Base-by-base conservation (phyloP, 2,797 vertebrate species). In the Pipistrellus nathusii region DNA sequence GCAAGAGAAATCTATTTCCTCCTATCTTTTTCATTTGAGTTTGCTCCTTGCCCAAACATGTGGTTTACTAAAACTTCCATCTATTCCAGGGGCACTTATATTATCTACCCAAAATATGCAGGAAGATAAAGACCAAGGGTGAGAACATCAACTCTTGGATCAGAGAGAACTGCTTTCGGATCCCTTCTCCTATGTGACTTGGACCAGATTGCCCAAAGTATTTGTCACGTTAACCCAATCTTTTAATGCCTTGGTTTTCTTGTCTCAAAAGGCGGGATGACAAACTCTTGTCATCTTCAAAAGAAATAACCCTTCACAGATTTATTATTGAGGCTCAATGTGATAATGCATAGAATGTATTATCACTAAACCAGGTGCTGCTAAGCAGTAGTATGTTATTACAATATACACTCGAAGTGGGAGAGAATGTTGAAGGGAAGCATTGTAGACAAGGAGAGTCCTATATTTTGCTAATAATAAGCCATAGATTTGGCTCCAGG, bases 261-360 rank as follows among this genome's bases (percentile, higher is more conserved):
- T 73, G 41, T 64, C 32, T 76, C n/a, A 41, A 48, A 94, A 57
- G 23, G 53, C 46, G 17, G 30, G 23, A 81, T 57, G 35, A 44
- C 51, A 83, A 88, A 77, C 1, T 38, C 23, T 44, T 69, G 35
- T 81, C 66, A 23, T 81, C 53, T 82, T 94, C 35, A 44, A 46
- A 73, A 66, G 41, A 82, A 86, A 85, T 73, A 89, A 72, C 44
- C 2, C 18, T 72, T 88, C n/a, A n/a, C 27, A 73, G 46, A 75
- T 73, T 77, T 88, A 64, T 75, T 87, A 88, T 53, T 84, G 73
- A 87, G 64, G 11, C 48, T 68, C 51, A 90, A n/a, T 68, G 7
- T 46, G 27, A 76, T 72, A 48, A 55, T 23, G 1, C 41, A 72
- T 62, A 23, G 68, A 23, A 94, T 55, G 15, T 14, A n/a, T 76